Conservation (phyloP, 2,797 vertebrate genomes). For the Agapornis canus region DNA sequence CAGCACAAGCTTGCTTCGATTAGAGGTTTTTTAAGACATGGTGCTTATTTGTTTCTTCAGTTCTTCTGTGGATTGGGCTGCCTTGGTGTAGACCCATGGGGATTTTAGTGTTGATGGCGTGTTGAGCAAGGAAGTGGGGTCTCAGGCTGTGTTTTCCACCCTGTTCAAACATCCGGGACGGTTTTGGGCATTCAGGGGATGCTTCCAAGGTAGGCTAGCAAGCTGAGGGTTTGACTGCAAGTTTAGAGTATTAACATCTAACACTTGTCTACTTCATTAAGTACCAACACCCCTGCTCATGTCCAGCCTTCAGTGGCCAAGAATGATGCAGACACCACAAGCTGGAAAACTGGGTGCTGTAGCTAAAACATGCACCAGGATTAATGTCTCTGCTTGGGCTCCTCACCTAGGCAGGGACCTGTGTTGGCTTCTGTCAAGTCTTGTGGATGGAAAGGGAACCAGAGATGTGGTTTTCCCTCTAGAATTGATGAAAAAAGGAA, state of each 20-base stretch:
- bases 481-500: background rate
- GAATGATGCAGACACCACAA: background rate
- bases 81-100: background rate
- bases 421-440: background rate
- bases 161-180: background rate
- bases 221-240: background rate
- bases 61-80: background rate
- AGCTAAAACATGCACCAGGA: background rate
- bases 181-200: background rate
- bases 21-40: background rate
- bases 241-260: background rate
- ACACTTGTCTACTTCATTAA: background rate
- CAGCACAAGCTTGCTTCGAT: background rate
- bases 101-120: background rate
- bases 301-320: background rate
- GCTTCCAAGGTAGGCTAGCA: background rate
- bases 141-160: fast-evolving
- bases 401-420: background rate
- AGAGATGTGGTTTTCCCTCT: background rate
- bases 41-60: background rate
- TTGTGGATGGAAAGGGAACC: background rate
- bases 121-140: background rate
- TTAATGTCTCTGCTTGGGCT: background rate
- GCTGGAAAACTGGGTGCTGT: background rate
- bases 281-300: background rate